These are phyloP conservation scores for Augiades crinisus DNA, from an alignment of 2,888 invertebrate genomes.

Conservation along the genomic window DNA sequence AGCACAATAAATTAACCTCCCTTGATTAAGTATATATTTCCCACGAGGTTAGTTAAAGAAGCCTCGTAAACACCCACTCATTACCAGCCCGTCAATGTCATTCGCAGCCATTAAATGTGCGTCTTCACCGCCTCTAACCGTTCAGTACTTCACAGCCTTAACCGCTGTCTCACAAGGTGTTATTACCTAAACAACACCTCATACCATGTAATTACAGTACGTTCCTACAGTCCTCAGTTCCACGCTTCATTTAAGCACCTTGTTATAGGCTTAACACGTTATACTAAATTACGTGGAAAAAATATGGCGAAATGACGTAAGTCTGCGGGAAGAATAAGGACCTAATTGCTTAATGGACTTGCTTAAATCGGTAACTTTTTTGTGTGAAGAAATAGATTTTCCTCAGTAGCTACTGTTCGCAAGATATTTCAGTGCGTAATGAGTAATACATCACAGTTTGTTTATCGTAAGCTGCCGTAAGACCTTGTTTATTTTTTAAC, in stretches of 20 bases:
- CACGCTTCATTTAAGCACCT: conserved; percentile 1
- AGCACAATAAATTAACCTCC: too few relatives aligned
- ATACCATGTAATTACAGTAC: conserved; percentile 15
- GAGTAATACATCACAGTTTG: too few relatives aligned
- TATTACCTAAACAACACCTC: conserved; percentile 19
- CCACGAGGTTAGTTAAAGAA: background rate
- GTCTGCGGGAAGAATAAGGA: too few relatives aligned
- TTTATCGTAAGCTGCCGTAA: too few relatives aligned
- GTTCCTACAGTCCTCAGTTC: background rate
- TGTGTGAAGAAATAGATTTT: too few relatives aligned
- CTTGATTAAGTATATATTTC: background rate
- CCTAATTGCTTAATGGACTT: too few relatives aligned
- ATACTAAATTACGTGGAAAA: background rate
- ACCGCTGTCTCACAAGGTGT: conserved; percentile 1
- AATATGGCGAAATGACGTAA: too few relatives aligned
- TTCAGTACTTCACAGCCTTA: conserved; percentile 1
- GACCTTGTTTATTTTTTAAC: too few relatives aligned
- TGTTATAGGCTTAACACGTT: conserved; percentile 2
- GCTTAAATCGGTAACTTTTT: too few relatives aligned
- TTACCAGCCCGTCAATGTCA: conserved; percentile 14
- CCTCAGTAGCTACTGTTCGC: too few relatives aligned
- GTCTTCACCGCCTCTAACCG: background rate
- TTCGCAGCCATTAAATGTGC: conserved; percentile 9
- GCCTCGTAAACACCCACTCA: background rate
- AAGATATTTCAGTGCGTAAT: too few relatives aligned